These are phyloP conservation scores for Cistogaster globosa DNA, from an alignment of 2,888 invertebrate genomes.

Conservation along the genomic window DNA sequence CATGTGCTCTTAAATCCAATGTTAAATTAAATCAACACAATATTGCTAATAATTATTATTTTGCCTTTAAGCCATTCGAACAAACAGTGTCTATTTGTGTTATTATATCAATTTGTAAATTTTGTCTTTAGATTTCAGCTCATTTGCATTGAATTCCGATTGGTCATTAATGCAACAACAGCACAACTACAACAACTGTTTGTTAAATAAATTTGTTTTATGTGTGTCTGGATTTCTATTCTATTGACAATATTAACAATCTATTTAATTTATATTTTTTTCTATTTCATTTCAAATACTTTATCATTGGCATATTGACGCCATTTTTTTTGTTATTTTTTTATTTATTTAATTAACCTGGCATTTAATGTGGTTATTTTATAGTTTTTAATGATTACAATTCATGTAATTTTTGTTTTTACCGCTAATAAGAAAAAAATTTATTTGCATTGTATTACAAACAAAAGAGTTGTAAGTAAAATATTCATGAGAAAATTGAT, in stretches of 20 bases:
- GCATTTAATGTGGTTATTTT: conserved; percentile 17
- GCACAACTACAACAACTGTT: conserved; percentile 2
- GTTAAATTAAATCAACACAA: conserved; percentile 30
- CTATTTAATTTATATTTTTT: conserved; percentile 20
- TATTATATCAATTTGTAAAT: conserved; percentile 45
- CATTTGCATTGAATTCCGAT: conserved; percentile 64
- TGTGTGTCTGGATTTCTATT: conserved; percentile 4
- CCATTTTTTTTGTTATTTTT: conserved; percentile 36
- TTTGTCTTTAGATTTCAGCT: conserved; percentile 31
- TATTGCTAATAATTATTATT: conserved; percentile 49
- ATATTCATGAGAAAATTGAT: conserved; percentile 41
- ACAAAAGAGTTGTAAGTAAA: conserved; percentile 2
- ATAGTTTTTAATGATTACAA: conserved; percentile 32
- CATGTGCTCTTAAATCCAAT: background rate
- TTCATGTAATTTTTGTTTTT: conserved; percentile 28
- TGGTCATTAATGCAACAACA: conserved; percentile 62
- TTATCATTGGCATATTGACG: conserved; percentile 46
- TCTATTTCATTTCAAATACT: conserved; percentile 26
- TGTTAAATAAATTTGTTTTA: conserved; percentile 36
- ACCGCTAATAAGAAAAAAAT: background rate
- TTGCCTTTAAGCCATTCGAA: conserved; percentile 24
- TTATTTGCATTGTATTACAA: conserved; percentile 11
- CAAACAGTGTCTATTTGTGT: conserved; percentile 5
- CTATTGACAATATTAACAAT: conserved; percentile 27
- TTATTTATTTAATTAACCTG: background rate